phyloP scores from a whole-genome alignment of 2,797 vertebrate species.

The Phrynocephalus forsythii region DNA sequence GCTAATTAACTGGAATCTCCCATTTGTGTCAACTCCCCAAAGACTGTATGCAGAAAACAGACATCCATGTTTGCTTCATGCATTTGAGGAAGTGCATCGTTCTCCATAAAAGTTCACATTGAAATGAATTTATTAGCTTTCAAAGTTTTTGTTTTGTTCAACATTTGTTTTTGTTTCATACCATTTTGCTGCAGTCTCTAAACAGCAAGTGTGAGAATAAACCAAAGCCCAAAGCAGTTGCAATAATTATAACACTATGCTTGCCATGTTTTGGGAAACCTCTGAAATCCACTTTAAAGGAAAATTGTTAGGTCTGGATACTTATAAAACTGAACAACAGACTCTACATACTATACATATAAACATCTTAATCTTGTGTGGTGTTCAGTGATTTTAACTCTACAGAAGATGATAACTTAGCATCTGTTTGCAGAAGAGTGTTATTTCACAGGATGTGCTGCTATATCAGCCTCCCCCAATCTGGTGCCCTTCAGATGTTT shows the following conservation, averaged over 20 bases:
- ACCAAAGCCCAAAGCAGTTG: constrained; percentile 16
- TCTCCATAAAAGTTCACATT: too few species aligned
- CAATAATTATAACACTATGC: constrained; percentile 45
- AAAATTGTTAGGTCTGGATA: constrained; percentile 42
- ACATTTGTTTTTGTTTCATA: too few species aligned
- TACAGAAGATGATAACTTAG: background rate
- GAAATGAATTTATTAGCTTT: too few species aligned
- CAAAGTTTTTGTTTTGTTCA: too few species aligned
- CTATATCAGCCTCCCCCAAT: background rate
- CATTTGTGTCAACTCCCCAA: constrained; percentile 29
- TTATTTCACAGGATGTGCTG: constrained; percentile 46
- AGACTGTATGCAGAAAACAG: background rate
- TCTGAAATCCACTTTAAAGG: constrained; percentile 42
- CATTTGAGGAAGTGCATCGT: too few species aligned
- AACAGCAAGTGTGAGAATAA: constrained; percentile 8
- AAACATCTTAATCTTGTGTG: background rate
- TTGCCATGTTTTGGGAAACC: constrained; percentile 28
- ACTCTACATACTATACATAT: background rate
- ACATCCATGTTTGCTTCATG: too few species aligned
- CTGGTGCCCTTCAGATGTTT: background rate
- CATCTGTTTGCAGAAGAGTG: background rate
- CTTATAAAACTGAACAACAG: constrained; percentile 27
- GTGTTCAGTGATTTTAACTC: background rate
- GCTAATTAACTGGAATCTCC: constrained; percentile 43
- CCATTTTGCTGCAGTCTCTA: too few species aligned